Base-by-base conservation (phyloP, 2,797 vertebrate species). In the Melopsittacus undulatus region DNA sequence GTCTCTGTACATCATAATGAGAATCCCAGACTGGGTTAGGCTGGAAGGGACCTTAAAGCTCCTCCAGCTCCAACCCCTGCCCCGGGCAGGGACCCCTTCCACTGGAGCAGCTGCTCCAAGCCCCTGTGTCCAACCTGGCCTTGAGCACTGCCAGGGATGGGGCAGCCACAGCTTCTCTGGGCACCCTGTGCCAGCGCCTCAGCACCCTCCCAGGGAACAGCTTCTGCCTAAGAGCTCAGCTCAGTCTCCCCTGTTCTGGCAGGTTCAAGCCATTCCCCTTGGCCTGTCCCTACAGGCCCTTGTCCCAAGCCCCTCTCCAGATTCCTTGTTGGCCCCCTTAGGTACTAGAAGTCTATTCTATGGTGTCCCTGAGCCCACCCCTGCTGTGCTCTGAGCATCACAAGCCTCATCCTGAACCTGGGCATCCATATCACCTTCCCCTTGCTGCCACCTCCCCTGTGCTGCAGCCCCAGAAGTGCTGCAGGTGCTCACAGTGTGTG, bases 401-500 rank as follows among this genome's bases (percentile, higher is more conserved):
- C 59, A 72, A 24, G 29, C 13, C n/a, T 26, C 17, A 20, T 7
- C 20, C 51, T 46, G 34, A 59, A 48, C 29, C 14, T 13, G 57
- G 20, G 10, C 51, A 74, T 45, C 20, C 30, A 16, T 56, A 29
- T 2, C 56, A 57, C 13, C 11, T 30, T 36, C 45, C 27, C 38
- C 32, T 38, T 38, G 30, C 62, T 42, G 32, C 30, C 15, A 7
- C n/a, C n/a, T 34, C n/a, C n/a, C 54, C 56, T 34, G 21, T 34
- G 56, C n/a, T 15, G 14, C 14, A 34, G 56, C 56, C 22, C 22
- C 56, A 59, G n/a, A 11, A 24, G 56, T 5, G 10, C 56, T 59
- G n/a, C 22, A 24, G 36, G 32, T 12, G 48, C 3, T 1, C 51
- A 13, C 0, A 1, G 36, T 0, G 3, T 9, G 36, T 29, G 10